A percentile compares a stretch with the other conserved stretches of the same genome.
phyloP scores from a whole-genome alignment of 2,888 invertebrate genomes.

The Bellardia bayeri region DNA sequence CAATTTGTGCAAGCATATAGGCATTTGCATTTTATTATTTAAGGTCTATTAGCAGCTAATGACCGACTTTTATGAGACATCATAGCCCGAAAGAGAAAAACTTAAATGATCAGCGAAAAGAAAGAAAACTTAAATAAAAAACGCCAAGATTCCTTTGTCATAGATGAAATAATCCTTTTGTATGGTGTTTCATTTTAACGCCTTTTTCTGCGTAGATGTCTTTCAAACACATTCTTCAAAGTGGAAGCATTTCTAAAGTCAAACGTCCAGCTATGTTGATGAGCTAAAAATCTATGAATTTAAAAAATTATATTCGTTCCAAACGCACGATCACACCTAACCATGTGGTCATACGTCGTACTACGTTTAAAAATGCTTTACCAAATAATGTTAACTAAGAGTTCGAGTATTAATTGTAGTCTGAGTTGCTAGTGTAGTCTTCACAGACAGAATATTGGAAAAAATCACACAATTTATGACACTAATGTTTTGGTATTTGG shows the following conservation, averaged over 20 bases:
- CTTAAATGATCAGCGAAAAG: neutral
- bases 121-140: neutral
- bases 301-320: constrained; percentile 60
- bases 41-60: constrained; percentile 66
- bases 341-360: constrained; percentile 31
- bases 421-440: neutral
- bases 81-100: constrained; percentile 12
- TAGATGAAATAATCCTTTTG: constrained; percentile 64
- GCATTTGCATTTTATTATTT: constrained; percentile 69
- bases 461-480: constrained; percentile 51
- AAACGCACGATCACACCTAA: constrained; percentile 44
- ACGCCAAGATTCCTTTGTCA: constrained; percentile 32
- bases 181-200: constrained; percentile 40
- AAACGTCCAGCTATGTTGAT: constrained; percentile 66
- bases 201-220: constrained; percentile 55
- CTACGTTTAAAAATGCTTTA: constrained; percentile 57
- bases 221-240: constrained; percentile 63
- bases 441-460: constrained; percentile 8
- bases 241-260: constrained; percentile 63
- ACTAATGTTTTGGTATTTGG: constrained; percentile 42
- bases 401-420: neutral
- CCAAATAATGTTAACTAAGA: constrained; percentile 23
- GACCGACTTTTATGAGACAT: constrained; percentile 70
- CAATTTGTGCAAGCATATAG: constrained; percentile 44
- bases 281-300: constrained; percentile 70